These are phyloP conservation scores for Leuctra nigra DNA, from an alignment of 2,888 invertebrate species.

Conservation along the genomic window DNA sequence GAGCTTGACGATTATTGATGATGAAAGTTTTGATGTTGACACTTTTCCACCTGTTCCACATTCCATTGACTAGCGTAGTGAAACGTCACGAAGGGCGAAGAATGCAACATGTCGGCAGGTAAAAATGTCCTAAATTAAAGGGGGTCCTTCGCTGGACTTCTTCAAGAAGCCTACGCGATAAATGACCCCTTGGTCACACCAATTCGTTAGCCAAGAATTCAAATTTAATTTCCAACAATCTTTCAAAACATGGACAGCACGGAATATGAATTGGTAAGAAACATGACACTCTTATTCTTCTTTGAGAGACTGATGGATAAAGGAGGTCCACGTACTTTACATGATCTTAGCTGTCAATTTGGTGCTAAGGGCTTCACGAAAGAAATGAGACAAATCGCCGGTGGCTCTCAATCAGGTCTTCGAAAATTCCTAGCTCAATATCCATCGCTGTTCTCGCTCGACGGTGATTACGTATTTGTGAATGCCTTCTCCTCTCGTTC, in stretches of 20 bases:
- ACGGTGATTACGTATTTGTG: slow-evolving; percentile 85
- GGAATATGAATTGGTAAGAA: slow-evolving; percentile 89
- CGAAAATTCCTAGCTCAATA: slow-evolving; percentile 96
- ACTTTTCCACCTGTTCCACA: too few relatives aligned
- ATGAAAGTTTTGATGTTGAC: too few relatives aligned
- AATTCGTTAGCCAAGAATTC: neutral
- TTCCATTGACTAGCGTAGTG: too few relatives aligned
- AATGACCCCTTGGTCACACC: slow-evolving; percentile 6
- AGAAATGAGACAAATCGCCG: slow-evolving; percentile 95
- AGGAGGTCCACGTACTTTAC: slow-evolving; percentile 89
- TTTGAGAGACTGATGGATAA: slow-evolving; percentile 97
- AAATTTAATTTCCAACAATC: neutral
- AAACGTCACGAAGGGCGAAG: slow-evolving; percentile 16
- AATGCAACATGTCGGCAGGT: slow-evolving; percentile 28
- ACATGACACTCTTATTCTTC: slow-evolving; percentile 96
- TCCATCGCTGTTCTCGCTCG: slow-evolving; percentile 91
- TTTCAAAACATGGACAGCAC: slow-evolving; percentile 71
- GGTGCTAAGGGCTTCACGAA: slow-evolving; percentile 98
- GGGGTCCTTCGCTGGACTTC: slow-evolving; percentile 28
- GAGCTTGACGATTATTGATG: too few relatives aligned
- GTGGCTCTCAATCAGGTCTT: slow-evolving; percentile 92
- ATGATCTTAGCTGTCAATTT: slow-evolving; percentile 98
- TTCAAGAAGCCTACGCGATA: slow-evolving; percentile 17
- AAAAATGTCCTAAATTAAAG: slow-evolving; percentile 25
- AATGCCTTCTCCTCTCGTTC: slow-evolving; percentile 67